Conservation (phyloP, 2,797 vertebrate genomes). For the Sebastes wilsoni region DNA sequence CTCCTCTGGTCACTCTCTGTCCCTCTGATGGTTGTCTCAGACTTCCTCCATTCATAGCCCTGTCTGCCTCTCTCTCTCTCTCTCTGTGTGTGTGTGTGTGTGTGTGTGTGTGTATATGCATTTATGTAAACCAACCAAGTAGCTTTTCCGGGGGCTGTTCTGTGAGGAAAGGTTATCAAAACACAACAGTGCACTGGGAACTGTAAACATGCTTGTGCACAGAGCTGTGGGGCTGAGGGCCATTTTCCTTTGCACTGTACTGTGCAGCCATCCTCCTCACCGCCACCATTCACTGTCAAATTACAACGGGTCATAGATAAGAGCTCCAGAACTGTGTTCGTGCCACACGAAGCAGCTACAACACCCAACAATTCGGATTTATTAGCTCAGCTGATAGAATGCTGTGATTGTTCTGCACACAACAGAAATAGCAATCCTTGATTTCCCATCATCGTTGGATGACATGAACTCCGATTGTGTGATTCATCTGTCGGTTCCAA, state of each 20-base stretch:
- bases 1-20: constrained; percentile 67
- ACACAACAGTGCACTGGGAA: constrained; percentile 67
- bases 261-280: constrained; percentile 44
- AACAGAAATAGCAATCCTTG: not conserved
- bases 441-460: not conserved
- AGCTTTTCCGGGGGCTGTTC: constrained; percentile 73
- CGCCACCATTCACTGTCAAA: constrained; percentile 15
- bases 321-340: not conserved
- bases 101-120: constrained; percentile 46
- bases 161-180: constrained; percentile 78
- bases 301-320: constrained; percentile 2
- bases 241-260: constrained; percentile 54
- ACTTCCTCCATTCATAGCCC: constrained; percentile 72
- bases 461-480: no score
- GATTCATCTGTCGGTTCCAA: not conserved
- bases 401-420: not conserved
- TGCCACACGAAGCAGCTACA: not conserved
- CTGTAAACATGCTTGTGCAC: constrained; percentile 67
- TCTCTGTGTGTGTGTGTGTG: constrained; percentile 15
- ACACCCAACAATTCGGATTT: not conserved
- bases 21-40: constrained; percentile 77
- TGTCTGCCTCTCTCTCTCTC: constrained; percentile 3
- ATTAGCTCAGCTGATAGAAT: not conserved
- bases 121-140: constrained; percentile 70
- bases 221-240: constrained; percentile 55